A percentile compares a stretch with the other conserved stretches of the same genome.
Evolutionary conservation across 2,888 invertebrate species (phyloP).

Genomic region (Eumacrocentrus americanus): DNA sequence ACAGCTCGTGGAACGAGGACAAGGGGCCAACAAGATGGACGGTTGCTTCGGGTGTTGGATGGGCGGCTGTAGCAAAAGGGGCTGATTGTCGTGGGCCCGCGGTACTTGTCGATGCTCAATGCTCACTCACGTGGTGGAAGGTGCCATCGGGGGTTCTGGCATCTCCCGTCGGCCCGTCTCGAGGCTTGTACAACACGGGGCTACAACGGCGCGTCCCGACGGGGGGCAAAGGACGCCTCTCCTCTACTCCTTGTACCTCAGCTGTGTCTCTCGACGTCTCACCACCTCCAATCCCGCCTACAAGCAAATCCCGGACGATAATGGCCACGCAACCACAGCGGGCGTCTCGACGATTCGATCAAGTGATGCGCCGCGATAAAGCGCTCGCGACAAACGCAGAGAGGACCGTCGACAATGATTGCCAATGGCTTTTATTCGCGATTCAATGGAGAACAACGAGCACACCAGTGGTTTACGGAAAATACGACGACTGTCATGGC

Average conservation of each 20-base stretch:
- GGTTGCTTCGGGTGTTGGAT: constrained; percentile 39
- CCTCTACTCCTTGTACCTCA: constrained; percentile 22
- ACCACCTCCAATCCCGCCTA: constrained; percentile 50
- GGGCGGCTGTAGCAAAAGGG: too few species aligned
- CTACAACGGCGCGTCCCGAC: constrained; percentile 47
- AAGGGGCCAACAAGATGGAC: constrained; percentile 58
- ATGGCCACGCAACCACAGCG: constrained; percentile 48
- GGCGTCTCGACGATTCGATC: constrained; percentile 24
- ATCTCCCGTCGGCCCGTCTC: constrained; percentile 39
- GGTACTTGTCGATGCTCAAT: constrained; percentile 2
- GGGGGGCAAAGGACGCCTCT: constrained; percentile 41
- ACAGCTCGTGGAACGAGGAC: constrained; percentile 49
- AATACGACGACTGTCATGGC: constrained; percentile 56
- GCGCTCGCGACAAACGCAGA: constrained; percentile 27
- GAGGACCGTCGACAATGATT: not conserved
- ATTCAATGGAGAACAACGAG: constrained; percentile 31
- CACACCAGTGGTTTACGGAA: constrained; percentile 47
- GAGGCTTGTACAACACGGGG: constrained; percentile 24
- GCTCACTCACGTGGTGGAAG: constrained; percentile 56
- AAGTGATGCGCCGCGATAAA: constrained; percentile 30
- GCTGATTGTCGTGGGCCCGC: not conserved
- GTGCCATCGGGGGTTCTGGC: constrained; percentile 52
- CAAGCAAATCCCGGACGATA: constrained; percentile 48
- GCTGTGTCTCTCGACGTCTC: constrained; percentile 48
- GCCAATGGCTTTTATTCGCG: constrained; percentile 1